These are phyloP conservation scores for Scaptomyza graminum DNA, from an alignment of 1,140 invertebrate genomes.

Conservation along the genomic window DNA sequence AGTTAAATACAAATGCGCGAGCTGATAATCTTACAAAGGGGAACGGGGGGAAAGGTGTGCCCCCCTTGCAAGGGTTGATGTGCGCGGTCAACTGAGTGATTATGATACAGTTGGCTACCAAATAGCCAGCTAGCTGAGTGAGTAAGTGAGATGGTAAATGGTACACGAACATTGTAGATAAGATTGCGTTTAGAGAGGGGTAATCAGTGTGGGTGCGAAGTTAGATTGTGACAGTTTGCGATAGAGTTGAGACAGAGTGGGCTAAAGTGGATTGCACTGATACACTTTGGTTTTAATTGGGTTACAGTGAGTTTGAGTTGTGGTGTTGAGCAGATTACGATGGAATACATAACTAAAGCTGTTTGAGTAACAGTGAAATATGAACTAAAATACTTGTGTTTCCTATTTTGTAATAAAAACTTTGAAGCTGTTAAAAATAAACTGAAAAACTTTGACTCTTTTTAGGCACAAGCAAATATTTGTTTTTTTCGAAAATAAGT, in stretches of 20 bases:
- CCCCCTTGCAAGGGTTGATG: slow-evolving; percentile 1
- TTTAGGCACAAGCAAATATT: no score
- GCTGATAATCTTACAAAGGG: slow-evolving; percentile 33
- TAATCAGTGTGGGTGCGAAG: neutral
- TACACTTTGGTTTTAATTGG: neutral
- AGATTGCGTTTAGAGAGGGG: slow-evolving; percentile 37
- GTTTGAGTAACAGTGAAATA: no score
- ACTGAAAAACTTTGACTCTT: no score
- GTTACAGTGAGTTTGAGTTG: neutral
- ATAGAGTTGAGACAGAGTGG: neutral
- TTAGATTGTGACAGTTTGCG: neutral
- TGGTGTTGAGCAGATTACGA: neutral
- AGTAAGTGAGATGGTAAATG: no score
- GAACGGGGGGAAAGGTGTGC: neutral
- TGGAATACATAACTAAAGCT: no score
- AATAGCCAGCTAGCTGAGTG: slow-evolving; percentile 2
- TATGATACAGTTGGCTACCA: slow-evolving; percentile 16
- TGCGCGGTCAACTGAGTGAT: slow-evolving; percentile 32
- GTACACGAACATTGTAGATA: no score
- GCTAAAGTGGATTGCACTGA: neutral
- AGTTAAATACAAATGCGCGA: slow-evolving; percentile 54
- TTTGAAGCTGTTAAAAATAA: no score
- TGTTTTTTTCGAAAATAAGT: no score
- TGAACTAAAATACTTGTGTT: no score
- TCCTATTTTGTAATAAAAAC: no score